Base-by-base conservation (phyloP, 2,113 vertebrate species). In the Takifugu bimaculatus region DNA sequence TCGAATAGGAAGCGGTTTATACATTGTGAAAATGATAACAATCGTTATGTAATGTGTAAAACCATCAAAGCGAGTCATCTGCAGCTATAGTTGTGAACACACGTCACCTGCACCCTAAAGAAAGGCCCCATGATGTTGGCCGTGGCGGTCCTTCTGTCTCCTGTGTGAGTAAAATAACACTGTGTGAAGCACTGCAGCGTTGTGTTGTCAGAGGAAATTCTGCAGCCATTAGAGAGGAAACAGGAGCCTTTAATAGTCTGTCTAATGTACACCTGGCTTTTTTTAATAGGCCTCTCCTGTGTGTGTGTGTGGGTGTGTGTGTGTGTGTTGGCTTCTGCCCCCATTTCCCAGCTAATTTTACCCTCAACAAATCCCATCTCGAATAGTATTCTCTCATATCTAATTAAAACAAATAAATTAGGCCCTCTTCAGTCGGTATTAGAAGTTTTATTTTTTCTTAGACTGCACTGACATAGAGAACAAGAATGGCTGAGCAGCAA, bases 191-290 rank as follows among this genome's bases (percentile, higher is more conserved):
- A 13, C 53, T 75, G 64, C 56, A 53, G 55, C 57, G 70, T 45
- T 14, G 20, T 61, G 70, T 44, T 14, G 20, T 59, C 68, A 75
- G 70, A 70, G 70, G 60, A 79, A 86, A 80, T 61, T 64, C 63
- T 83, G 73, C 32, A 74, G 79, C 80, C 80, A 84, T 85, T 86
- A 79, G 58, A 57, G 74, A 83, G 83, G 83, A 87, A 88, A 83
- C 65, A 48, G 66, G 79, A 83, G 74, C 68, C 81, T 85, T 89
- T 86, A 87, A 83, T 81, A 82, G 78, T 72, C 81, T 78, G 87
- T 74, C 76, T 82, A 58, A 61, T 78, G 70, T 84, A 85, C 86
- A 89, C 86, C 86, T 89, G 83, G 83, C 77, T 45, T 84, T 79
- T 70, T 72, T 85, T 82, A 88, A 88, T 66, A 75, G 54, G 48